phyloP scores from a whole-genome alignment of 2,888 invertebrate genomes.

The Mimachlamys varia region DNA sequence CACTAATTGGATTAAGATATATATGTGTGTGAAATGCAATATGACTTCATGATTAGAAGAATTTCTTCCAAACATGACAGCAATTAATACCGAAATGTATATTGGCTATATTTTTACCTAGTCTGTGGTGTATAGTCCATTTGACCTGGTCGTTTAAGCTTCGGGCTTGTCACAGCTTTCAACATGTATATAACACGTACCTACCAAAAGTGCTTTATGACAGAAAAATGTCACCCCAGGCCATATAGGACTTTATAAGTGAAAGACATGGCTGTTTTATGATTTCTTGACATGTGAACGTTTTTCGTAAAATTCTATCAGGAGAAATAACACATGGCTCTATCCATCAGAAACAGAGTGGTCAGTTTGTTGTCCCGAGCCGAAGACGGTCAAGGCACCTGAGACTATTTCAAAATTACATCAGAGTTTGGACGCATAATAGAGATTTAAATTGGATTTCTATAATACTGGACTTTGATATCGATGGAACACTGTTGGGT shows the following conservation, averaged over 20 bases:
- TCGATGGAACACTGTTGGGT: not conserved
- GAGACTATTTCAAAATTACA: not conserved
- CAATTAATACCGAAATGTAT: not conserved
- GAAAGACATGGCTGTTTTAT: not conserved
- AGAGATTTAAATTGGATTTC: not conserved
- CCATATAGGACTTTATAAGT: not conserved
- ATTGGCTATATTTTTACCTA: not conserved
- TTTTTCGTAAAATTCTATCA: not conserved
- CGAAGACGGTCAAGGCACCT: not conserved
- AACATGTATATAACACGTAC: not conserved
- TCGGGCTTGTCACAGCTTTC: not conserved
- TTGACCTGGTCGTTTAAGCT: not conserved
- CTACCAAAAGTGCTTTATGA: slow-evolving; percentile 26
- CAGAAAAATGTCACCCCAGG: slow-evolving; percentile 13
- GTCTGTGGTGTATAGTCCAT: not conserved
- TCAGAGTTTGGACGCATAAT: not conserved
- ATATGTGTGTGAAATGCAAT: not conserved
- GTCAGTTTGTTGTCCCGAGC: not conserved
- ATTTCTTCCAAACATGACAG: not conserved
- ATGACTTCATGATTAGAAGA: not conserved
- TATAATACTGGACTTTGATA: not conserved
- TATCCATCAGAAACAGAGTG: not conserved
- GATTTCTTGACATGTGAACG: slow-evolving; percentile 12
- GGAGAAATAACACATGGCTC: not conserved
- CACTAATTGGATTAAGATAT: not conserved